A percentile compares a stretch with the other conserved stretches of the same genome.
Evolutionary conservation across 2,113 vertebrate species (phyloP).

Genomic region (Myanophis thanlyinensis): DNA sequence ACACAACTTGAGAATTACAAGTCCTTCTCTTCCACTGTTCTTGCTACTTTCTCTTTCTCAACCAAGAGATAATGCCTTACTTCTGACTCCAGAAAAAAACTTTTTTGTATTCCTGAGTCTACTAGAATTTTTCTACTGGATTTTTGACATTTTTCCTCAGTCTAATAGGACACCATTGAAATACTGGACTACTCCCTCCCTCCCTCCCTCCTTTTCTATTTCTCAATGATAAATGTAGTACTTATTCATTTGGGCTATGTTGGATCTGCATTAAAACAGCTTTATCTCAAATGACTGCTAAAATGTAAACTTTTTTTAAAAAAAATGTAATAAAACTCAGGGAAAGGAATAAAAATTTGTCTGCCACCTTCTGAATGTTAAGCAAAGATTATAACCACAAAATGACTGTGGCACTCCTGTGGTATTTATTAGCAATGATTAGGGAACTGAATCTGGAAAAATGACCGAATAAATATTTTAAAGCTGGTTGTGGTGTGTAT

Average conservation of each 20-base stretch:
- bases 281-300: not conserved
- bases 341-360: not conserved
- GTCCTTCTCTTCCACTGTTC: not conserved
- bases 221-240: not conserved
- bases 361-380: not conserved
- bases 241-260: not conserved
- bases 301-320: not conserved
- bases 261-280: not conserved
- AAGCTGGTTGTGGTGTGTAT: not conserved
- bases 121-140: not conserved
- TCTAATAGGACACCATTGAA: not conserved
- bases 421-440: not conserved
- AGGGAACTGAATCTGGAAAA: not conserved
- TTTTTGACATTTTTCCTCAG: not conserved
- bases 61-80: not conserved
- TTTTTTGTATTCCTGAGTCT: not conserved
- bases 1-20: not conserved
- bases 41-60: not conserved
- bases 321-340: not conserved
- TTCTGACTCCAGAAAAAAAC: not conserved
- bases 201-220: not conserved
- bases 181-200: not conserved
- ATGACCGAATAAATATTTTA: not conserved
- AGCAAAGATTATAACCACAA: not conserved
- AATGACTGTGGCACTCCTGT: not conserved